Conservation (phyloP, 1,140 invertebrate genomes). For the Brachionus sp. region DNA sequence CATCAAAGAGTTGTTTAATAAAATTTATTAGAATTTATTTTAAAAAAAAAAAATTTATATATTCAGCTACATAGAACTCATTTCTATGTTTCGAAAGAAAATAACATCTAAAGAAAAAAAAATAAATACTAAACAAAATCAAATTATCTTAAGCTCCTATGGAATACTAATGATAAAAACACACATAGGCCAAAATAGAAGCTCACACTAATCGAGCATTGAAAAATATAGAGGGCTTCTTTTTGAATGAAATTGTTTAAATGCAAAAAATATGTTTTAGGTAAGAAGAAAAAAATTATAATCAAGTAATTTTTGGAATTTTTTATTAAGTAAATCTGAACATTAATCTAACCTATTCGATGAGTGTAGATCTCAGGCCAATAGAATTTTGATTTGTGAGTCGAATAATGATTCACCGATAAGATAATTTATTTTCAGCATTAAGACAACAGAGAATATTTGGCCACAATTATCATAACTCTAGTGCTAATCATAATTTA, state of each 20-base stretch:
- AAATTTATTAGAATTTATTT: not conserved
- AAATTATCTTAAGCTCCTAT: conserved; percentile 6
- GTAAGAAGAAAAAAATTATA: conserved; percentile 24
- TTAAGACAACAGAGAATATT: not conserved
- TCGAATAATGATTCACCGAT: not conserved
- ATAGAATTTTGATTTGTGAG: not conserved
- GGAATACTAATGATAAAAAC: conserved; percentile 12
- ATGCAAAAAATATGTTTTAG: conserved; percentile 23
- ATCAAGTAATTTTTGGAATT: conserved; percentile 13
- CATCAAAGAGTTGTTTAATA: not conserved
- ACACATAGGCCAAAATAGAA: not conserved
- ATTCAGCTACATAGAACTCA: conserved; percentile 21
- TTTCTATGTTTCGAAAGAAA: not conserved
- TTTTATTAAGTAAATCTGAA: not conserved
- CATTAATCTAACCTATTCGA: not conserved
- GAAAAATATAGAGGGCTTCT: conserved; percentile 4
- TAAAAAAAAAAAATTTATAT: not conserved
- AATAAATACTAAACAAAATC: not conserved
- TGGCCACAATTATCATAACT: not conserved
- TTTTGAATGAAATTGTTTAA: not conserved
- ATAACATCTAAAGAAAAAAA: conserved; percentile 14
- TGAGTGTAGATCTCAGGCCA: not conserved
- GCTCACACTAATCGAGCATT: not conserved
- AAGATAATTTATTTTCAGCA: conserved; percentile 38
- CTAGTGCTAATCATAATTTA: conserved; percentile 12